A percentile compares a stretch with the other conserved stretches of the same genome.
Evolutionary conservation across 1,140 invertebrate species (phyloP).

Genomic region (Pomacea maculata): DNA sequence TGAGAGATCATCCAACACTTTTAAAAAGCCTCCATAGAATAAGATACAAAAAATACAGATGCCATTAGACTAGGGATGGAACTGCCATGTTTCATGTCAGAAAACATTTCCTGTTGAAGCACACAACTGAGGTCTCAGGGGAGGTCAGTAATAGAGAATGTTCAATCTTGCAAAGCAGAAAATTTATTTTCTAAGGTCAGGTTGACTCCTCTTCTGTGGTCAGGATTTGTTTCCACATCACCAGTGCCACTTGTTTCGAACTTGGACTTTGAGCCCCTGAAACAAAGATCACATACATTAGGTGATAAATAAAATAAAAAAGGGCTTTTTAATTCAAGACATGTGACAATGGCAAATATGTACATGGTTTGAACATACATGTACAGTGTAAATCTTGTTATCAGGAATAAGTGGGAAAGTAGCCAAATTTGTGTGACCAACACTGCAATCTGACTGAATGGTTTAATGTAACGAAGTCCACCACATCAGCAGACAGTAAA

Average conservation of each 20-base stretch:
- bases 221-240: slow-evolving; percentile 26
- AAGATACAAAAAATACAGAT: no score
- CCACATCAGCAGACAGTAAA: no score
- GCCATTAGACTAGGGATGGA: no score
- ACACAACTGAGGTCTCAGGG: not conserved
- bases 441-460: no score
- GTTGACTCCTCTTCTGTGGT: slow-evolving; percentile 26
- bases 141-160: not conserved
- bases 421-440: no score
- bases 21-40: slow-evolving; percentile 3
- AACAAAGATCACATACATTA: not conserved
- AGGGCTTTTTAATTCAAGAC: not conserved
- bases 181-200: slow-evolving; percentile 38
- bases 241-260: slow-evolving; percentile 15
- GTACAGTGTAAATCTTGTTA: no score
- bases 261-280: not conserved
- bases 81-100: no score
- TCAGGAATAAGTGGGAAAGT: no score
- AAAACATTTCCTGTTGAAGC: no score
- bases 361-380: no score
- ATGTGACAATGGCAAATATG: not conserved
- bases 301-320: not conserved
- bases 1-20: not conserved
- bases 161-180: slow-evolving; percentile 36
- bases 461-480: no score